Conservation (phyloP, 2,113 vertebrate species). For the Recurvirostra avosetta region DNA sequence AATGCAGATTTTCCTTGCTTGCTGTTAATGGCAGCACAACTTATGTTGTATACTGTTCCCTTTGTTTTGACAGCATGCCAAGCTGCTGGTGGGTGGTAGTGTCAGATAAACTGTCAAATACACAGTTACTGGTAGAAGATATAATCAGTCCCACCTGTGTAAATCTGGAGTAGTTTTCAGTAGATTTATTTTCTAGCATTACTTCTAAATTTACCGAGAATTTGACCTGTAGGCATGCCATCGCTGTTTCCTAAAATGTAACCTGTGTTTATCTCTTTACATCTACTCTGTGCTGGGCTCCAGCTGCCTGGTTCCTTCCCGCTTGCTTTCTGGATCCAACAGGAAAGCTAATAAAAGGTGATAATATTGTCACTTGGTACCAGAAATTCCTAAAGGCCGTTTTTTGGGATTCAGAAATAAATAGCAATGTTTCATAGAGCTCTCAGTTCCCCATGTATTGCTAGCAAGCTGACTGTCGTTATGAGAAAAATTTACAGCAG, state of each 20-base stretch:
- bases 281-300: neutral
- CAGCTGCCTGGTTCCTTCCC: fast-evolving
- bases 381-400: neutral
- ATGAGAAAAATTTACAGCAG: neutral
- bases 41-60: neutral
- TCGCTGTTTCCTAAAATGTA: neutral
- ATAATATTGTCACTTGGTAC: neutral
- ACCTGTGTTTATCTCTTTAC: neutral
- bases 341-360: neutral
- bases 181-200: neutral
- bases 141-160: neutral
- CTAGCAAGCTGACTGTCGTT: neutral
- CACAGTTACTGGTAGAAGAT: neutral
- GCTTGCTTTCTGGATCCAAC: neutral
- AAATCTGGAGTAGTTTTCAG: neutral
- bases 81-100: constrained; percentile 3
- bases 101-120: constrained; percentile 32
- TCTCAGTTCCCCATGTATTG: neutral
- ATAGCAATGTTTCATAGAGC: neutral
- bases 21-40: neutral
- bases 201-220: neutral
- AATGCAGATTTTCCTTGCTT: neutral
- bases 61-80: constrained; percentile 18
- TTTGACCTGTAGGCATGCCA: neutral
- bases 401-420: neutral